Base-by-base conservation (phyloP, 2,888 invertebrate genomes). In the Adineta ricciae region DNA sequence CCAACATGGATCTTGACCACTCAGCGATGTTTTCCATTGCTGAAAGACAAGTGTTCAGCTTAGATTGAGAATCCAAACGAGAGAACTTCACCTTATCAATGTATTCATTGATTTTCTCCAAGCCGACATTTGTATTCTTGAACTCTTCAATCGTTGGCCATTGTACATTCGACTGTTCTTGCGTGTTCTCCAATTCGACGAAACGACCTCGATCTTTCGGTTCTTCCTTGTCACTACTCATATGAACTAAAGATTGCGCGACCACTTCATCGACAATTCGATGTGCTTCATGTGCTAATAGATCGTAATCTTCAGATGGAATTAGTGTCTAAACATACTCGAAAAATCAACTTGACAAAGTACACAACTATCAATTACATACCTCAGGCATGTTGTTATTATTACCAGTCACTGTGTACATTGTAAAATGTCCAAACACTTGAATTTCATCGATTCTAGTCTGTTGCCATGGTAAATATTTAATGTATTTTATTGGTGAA, bases 1-100 rank as follows among this genome's bases (percentile, higher is more conserved):
- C 90, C 90, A 90, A 84, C 89, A 89, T 86, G 88, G 88, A 84
- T 90, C 89, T 87, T 89, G 27, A 50, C 50, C 50, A 50, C 50
- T 9, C 19, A 19, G 50, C 19, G 50, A 3, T 50, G 50, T 50
- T 50, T 50, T 50, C 50, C 50, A 50, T 50, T 50, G 50, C 50
- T 50, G 9, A 16, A 50, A 50, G 11, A 50, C 14, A 16, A 50
- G 19, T n/a, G n/a, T n/a, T n/a, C n/a, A n/a, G n/a, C n/a, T n/a
- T n/a, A 46, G 46, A 46, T 46, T 46, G 11, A 46, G 11, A 8
- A 46, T 46, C 46, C 8, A 46, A 8, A 11, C 11, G 8, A 8
- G 5, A 46, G 5, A 46, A 8, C 11, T 8, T 54, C 36, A 72
- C 72, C 11, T 72, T 72, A 9, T 72, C 72, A 32, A 72, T 72